Percentiles rank a stretch among this genome's conserved stretches.
Conservation (phyloP, 35 echinoderm and acorn worm genomes). For the Lytechinus variegatus region DNA sequence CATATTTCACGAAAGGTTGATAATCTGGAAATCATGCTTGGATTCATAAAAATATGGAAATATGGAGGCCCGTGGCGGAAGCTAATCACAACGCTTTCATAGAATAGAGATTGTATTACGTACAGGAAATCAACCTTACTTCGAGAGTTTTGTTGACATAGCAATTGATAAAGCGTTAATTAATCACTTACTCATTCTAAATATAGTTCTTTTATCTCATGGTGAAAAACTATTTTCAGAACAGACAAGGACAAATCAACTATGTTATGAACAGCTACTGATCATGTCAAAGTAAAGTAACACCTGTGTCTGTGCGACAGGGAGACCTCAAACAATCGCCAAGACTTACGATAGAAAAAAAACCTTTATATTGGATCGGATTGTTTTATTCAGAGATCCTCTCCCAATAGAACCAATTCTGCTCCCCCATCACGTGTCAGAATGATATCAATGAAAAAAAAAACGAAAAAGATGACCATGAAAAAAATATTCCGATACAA, state of each 20-base stretch:
- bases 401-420: no score
- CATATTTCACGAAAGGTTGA: not conserved
- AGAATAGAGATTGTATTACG: not conserved
- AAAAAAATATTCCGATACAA: not conserved
- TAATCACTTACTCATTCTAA: not conserved
- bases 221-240: not conserved
- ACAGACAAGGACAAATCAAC: not conserved
- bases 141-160: not conserved
- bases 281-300: not conserved
- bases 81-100: not conserved
- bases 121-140: not conserved
- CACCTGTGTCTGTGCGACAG: not conserved
- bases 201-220: not conserved
- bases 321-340: not conserved
- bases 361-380: no score
- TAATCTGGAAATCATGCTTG: not conserved
- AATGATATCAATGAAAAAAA: not conserved
- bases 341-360: not conserved
- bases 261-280: not conserved
- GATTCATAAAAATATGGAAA: not conserved
- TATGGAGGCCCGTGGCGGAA: not conserved
- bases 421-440: not conserved
- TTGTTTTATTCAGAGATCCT: no score
- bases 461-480: not conserved
- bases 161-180: not conserved